Base-by-base conservation (phyloP, 2,888 invertebrate genomes). In the Listrodromus nycthemerus region DNA sequence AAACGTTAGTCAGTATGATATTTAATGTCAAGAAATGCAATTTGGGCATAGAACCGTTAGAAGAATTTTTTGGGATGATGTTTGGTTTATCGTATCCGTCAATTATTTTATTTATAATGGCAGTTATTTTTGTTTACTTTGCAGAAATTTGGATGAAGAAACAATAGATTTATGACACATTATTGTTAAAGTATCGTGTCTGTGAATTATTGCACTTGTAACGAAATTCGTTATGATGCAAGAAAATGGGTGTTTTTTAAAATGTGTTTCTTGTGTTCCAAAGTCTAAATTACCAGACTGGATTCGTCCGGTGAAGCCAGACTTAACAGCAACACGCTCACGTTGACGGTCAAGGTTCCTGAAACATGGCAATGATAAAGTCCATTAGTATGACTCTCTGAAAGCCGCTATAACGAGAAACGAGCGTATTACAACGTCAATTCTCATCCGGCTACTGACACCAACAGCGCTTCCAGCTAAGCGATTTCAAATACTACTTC, bases 271-370 rank as follows among this genome's bases (percentile, higher is more conserved):
- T 30, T 65, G 45, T 70, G 37, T 61, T 74, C 63, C 13, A 30
- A 65, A 65, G 70, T 48, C 1, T 70, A 95, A 96, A 82, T 97
- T 95, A 98, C 98, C 96, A 98, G 95, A 95, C 98, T 98, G 93
- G 98, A 98, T 95, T 98, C 98, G 94, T 98, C 98, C 88, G 98
- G 98, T 90, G 98, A 98, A 91, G 98, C 98, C 94, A 98, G 96
- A 95, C 98, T 98, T 93, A 98, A 96, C 92, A 98, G 96, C 94
- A 98, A 95, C 90, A 98, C 98, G 94, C 98, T 98, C 94, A 98
- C 98, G 95, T 98, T 98, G 89, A 98, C 98, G 91, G 97, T 97
- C 94, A 98, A 95, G 92, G 97, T 97, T 94, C 97, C 98, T 98
- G 96, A 91, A 96, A 95, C 92, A 94, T 90, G 93, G 89, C 88